These are phyloP conservation scores for Buathra laborator DNA, from an alignment of 2,888 invertebrate genomes.

Conservation along the genomic window DNA sequence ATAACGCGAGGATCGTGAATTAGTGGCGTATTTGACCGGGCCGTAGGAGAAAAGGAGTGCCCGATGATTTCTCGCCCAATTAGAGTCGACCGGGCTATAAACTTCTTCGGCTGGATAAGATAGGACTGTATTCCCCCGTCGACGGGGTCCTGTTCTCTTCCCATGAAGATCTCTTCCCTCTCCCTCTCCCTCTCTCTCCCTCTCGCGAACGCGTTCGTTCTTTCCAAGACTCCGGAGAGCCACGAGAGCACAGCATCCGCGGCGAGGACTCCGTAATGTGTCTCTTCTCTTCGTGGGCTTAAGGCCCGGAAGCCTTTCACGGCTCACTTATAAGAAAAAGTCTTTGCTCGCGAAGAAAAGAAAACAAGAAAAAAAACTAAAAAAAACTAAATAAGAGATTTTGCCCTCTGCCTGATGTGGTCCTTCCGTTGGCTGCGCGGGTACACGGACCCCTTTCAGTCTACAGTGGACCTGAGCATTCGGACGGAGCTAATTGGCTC, in stretches of 20 bases:
- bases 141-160: slow-evolving; percentile 49
- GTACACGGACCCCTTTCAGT: slow-evolving; percentile 42
- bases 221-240: slow-evolving; percentile 68
- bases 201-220: slow-evolving; percentile 50
- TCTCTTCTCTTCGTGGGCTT: slow-evolving; percentile 55
- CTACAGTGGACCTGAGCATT: slow-evolving; percentile 77
- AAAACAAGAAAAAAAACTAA: slow-evolving; percentile 68
- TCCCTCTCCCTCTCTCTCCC: background rate
- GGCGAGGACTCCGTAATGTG: slow-evolving; percentile 67
- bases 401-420: slow-evolving; percentile 2
- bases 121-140: slow-evolving; percentile 79
- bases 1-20: slow-evolving; percentile 83
- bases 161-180: background rate
- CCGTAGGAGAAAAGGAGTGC: slow-evolving; percentile 83
- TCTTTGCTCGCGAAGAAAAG: slow-evolving; percentile 45
- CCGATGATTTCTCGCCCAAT: slow-evolving; percentile 85
- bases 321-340: slow-evolving; percentile 73
- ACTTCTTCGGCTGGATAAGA: slow-evolving; percentile 84
- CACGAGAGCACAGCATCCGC: slow-evolving; percentile 43
- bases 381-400: slow-evolving; percentile 58
- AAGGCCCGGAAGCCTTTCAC: slow-evolving; percentile 79
- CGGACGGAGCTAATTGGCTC: slow-evolving; percentile 83
- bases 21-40: slow-evolving; percentile 78
- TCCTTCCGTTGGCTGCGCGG: background rate
- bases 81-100: slow-evolving; percentile 85